Conservation (phyloP, 2,888 invertebrate species). For the Deroplatys truncata region DNA sequence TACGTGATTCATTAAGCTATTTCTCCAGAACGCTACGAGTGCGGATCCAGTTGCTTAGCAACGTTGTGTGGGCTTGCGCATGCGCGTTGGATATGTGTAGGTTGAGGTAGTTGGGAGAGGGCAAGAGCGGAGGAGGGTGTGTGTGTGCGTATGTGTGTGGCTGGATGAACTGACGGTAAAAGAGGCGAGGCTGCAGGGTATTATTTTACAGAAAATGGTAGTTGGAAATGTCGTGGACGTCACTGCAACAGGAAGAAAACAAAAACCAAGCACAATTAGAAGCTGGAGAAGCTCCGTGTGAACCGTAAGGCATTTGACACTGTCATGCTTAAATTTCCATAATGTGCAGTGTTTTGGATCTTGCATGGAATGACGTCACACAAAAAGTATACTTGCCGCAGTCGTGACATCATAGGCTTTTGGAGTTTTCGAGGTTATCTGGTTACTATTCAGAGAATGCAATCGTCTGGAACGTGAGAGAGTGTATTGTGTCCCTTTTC, state of each 20-base stretch:
- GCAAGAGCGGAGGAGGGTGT: no score
- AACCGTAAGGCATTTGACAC: constrained; percentile 31
- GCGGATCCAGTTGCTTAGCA: background rate
- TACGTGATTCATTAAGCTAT: background rate
- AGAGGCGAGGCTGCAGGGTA: background rate
- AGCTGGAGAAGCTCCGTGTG: constrained; percentile 41
- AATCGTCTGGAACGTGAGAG: background rate
- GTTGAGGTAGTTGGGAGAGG: background rate
- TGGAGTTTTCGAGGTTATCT: background rate
- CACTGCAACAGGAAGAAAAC: constrained; percentile 6
- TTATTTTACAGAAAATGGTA: constrained; percentile 33
- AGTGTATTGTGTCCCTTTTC: background rate
- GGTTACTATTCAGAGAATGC: background rate
- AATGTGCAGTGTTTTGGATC: background rate
- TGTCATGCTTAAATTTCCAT: background rate
- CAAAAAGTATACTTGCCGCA: background rate
- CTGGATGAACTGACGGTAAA: background rate
- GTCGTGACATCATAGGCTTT: background rate
- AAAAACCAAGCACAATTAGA: constrained; percentile 32
- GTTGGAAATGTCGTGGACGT: constrained; percentile 40
- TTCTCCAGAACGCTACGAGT: background rate
- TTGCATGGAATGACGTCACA: background rate
- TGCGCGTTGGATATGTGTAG: background rate
- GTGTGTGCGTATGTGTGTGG: background rate
- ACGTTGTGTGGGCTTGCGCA: background rate